Evolutionary conservation across 2,888 invertebrate species (phyloP).

Genomic region (Heliconius sara): DNA sequence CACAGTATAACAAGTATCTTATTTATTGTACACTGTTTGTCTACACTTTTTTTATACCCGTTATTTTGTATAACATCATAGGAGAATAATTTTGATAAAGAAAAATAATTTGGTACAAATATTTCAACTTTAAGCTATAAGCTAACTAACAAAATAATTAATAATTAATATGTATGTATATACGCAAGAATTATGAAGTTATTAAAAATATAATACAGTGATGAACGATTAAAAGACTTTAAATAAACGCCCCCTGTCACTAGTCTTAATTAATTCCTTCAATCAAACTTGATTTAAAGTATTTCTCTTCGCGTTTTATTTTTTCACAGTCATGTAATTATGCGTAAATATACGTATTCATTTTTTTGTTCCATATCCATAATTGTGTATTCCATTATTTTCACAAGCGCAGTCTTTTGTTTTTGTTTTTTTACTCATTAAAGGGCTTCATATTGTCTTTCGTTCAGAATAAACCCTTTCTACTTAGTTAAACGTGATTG

Average conservation of each 20-base stretch:
- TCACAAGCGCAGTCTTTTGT: neutral
- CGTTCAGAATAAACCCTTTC: neutral
- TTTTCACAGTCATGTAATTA: slow-evolving; percentile 23
- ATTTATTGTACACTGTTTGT: too few relatives aligned
- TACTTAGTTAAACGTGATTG: neutral
- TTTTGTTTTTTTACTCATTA: slow-evolving; percentile 15
- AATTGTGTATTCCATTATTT: slow-evolving; percentile 27
- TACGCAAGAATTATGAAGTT: neutral
- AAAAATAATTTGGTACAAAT: too few relatives aligned
- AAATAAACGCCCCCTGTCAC: slow-evolving; percentile 19
- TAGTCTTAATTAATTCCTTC: slow-evolving; percentile 23
- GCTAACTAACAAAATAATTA: neutral
- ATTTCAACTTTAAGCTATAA: neutral
- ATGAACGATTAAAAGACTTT: neutral
- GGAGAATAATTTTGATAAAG: too few relatives aligned
- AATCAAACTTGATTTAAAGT: slow-evolving; percentile 33
- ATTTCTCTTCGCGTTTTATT: slow-evolving; percentile 25
- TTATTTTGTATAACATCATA: too few relatives aligned
- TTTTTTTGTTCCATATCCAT: slow-evolving; percentile 21
- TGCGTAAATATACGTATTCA: slow-evolving; percentile 13
- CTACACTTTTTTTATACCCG: too few relatives aligned
- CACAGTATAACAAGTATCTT: too few relatives aligned
- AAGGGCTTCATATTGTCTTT: slow-evolving; percentile 4
- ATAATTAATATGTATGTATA: neutral
- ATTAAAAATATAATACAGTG: slow-evolving; percentile 5